Evolutionary conservation across 1,140 invertebrate genomes (phyloP).

Genomic region (Medauroidea extradentata): DNA sequence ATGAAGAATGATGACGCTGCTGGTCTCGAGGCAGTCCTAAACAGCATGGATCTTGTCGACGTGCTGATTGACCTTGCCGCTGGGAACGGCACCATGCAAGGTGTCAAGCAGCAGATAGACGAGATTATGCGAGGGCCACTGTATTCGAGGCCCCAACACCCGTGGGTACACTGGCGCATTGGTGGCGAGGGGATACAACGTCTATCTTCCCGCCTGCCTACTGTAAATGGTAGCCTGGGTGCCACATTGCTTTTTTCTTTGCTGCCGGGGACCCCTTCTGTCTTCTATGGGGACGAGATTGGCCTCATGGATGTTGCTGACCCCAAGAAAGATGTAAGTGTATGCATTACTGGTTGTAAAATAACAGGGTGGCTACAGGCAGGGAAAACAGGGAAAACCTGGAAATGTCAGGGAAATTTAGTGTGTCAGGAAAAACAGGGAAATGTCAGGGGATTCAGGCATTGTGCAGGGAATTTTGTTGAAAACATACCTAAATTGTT

Average conservation of each 20-base stretch:
- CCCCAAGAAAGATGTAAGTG: slow-evolving; percentile 27
- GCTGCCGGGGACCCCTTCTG: slow-evolving; percentile 71
- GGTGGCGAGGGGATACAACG: slow-evolving; percentile 56
- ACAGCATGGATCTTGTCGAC: slow-evolving; percentile 65
- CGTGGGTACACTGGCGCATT: slow-evolving; percentile 75
- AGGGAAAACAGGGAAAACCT: too few species aligned
- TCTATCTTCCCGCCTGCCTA: slow-evolving; percentile 48
- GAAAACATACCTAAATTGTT: too few species aligned
- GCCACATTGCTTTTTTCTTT: slow-evolving; percentile 63
- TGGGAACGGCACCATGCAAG: slow-evolving; percentile 46
- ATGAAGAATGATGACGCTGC: slow-evolving; percentile 39
- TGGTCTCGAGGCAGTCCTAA: slow-evolving; percentile 47
- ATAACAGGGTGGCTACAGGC: too few species aligned
- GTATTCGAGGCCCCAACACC: slow-evolving; percentile 54
- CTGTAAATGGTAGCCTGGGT: slow-evolving; percentile 55
- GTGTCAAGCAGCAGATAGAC: slow-evolving; percentile 53
- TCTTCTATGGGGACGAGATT: slow-evolving; percentile 81
- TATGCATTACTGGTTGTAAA: too few species aligned
- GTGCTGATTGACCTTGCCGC: slow-evolving; percentile 53
- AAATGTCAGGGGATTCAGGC: too few species aligned
- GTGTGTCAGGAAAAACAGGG: too few species aligned
- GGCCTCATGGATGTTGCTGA: slow-evolving; percentile 48
- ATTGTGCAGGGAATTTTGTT: too few species aligned
- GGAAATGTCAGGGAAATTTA: too few species aligned
- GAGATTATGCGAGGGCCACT: slow-evolving; percentile 51